These are phyloP conservation scores for Enteromius thamalakanensis DNA, from an alignment of 2,797 vertebrate genomes.

Conservation along the genomic window DNA sequence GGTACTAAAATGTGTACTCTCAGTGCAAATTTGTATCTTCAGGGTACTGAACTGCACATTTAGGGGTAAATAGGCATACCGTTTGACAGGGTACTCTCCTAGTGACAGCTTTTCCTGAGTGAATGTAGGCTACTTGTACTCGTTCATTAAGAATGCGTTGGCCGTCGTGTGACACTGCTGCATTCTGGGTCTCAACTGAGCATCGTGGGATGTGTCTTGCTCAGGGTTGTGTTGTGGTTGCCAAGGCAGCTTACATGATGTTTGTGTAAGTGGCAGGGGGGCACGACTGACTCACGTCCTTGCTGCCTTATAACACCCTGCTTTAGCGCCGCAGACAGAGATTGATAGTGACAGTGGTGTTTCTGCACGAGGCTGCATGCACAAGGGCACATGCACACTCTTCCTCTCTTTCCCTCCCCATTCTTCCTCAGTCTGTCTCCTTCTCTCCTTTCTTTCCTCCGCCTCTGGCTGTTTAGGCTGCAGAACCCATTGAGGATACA, in stretches of 20 bases:
- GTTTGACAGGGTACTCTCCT: not conserved
- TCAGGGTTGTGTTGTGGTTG: conserved; percentile 23
- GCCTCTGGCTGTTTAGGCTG: conserved; percentile 30
- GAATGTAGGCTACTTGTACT: not conserved
- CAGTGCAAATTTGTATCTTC: no score
- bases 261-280: conserved; percentile 23
- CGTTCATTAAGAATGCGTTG: conserved; percentile 27
- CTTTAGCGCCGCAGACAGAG: conserved; percentile 39
- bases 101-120: no score
- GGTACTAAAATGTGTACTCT: not conserved
- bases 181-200: not conserved
- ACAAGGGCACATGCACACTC: conserved; percentile 38
- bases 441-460: not conserved
- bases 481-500: conserved; percentile 14
- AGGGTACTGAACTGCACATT: not conserved
- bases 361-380: conserved; percentile 34
- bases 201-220: conserved; percentile 15
- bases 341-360: conserved; percentile 54
- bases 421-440: conserved; percentile 13
- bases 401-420: conserved; percentile 9
- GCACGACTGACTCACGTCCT: conserved; percentile 26
- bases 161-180: not conserved
- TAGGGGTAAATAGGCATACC: not conserved
- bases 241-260: conserved; percentile 32
- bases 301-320: not conserved